phyloP scores from a whole-genome alignment of 2,888 invertebrate species.

The Drosophila rubida region DNA sequence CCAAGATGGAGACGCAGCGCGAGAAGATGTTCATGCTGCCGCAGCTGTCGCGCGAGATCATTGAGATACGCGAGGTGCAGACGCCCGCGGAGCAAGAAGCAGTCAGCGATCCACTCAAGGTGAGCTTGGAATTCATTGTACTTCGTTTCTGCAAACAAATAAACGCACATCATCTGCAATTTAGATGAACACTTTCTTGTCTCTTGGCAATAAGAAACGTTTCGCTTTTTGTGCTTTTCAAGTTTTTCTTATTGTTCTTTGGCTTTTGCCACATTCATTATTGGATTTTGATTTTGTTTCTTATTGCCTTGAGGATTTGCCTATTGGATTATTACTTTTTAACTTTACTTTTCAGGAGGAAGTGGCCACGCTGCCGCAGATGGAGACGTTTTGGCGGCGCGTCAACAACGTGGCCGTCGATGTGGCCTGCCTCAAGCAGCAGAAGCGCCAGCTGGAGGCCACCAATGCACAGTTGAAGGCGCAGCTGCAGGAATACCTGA shows the following conservation, averaged over 20 bases:
- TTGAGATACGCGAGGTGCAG: constrained; percentile 77
- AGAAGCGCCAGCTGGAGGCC: constrained; percentile 83
- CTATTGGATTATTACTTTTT: too few species aligned
- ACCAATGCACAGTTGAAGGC: constrained; percentile 89
- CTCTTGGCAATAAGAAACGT: too few species aligned
- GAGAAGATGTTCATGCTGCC: constrained; percentile 86
- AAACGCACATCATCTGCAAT: too few species aligned
- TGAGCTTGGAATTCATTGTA: constrained; percentile 3
- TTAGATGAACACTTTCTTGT: too few species aligned
- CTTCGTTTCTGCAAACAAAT: too few species aligned
- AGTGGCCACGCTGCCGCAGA: constrained; percentile 86
- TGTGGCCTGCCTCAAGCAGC: constrained; percentile 85
- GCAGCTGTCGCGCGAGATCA: constrained; percentile 64
- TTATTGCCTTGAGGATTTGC: too few species aligned
- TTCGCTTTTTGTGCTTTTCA: too few species aligned
- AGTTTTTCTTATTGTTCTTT: too few species aligned
- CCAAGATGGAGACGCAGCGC: constrained; percentile 88
- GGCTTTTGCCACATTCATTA: too few species aligned
- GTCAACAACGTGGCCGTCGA: constrained; percentile 87
- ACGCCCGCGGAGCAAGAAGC: constrained; percentile 60
- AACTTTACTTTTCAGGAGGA: constrained; percentile 83
- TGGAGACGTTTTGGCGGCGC: constrained; percentile 90
- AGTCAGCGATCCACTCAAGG: constrained; percentile 53
- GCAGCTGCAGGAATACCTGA: constrained; percentile 87
- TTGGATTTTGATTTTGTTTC: too few species aligned